These are phyloP conservation scores for Lasioglossum morio DNA, from an alignment of 2,888 invertebrate species.

Conservation along the genomic window DNA sequence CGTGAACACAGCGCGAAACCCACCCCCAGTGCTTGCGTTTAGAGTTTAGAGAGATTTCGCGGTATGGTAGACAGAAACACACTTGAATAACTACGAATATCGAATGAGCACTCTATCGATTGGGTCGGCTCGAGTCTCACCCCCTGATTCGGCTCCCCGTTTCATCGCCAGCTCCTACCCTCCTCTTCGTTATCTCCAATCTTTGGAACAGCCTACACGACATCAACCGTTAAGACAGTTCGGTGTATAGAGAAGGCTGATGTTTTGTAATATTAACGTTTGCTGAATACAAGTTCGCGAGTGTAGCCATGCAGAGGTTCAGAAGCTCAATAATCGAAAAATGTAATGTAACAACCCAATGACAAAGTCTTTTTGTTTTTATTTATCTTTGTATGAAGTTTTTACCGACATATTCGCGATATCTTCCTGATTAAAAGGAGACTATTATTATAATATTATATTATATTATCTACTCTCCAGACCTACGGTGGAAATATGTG, in stretches of 20 bases:
- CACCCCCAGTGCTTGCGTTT: not conserved
- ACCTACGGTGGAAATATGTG: too few species aligned
- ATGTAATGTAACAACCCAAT: not conserved
- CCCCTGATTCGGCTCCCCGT: not conserved
- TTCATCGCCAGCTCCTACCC: not conserved
- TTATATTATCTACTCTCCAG: too few species aligned
- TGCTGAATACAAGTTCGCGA: not conserved
- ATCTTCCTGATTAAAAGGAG: not conserved
- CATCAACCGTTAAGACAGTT: not conserved
- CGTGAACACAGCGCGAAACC: not conserved
- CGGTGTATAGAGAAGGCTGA: not conserved
- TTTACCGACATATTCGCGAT: not conserved
- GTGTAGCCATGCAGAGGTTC: not conserved
- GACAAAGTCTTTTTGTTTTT: not conserved
- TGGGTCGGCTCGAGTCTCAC: not conserved
- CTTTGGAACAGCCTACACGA: not conserved
- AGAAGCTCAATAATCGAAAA: not conserved
- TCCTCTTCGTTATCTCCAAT: not conserved
- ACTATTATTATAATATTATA: too few species aligned
- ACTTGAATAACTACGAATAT: constrained; percentile 9
- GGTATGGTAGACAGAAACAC: not conserved
- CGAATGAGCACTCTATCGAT: constrained; percentile 19
- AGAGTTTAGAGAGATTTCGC: constrained; percentile 11
- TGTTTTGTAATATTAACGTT: not conserved
- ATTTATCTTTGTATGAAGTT: not conserved